Conservation (phyloP, 2,797 vertebrate species). For the Otolemur crassicaudatus region DNA sequence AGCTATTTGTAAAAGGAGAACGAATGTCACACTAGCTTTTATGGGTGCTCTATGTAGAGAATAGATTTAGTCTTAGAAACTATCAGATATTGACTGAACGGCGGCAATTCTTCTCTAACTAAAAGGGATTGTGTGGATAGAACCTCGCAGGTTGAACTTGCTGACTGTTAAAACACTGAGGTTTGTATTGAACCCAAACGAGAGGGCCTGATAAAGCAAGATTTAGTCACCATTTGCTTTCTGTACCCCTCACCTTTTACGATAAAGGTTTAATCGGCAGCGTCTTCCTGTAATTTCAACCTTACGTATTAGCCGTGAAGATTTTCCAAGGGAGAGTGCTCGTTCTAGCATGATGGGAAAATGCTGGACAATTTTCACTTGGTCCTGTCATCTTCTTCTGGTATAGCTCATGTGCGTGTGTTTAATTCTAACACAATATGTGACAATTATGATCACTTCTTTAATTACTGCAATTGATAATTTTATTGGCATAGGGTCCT, state of each 20-base stretch:
- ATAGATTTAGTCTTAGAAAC: slow-evolving; percentile 38
- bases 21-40: neutral
- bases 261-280: neutral
- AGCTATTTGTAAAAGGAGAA: slow-evolving; percentile 70
- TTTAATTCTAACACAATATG: neutral
- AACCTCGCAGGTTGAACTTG: neutral
- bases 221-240: neutral
- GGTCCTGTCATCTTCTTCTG: neutral
- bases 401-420: neutral
- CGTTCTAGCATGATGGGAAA: neutral
- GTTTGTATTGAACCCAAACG: neutral
- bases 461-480: neutral
- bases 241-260: neutral
- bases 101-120: neutral
- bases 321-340: neutral
- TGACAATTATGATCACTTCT: neutral
- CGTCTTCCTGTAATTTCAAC: neutral
- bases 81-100: neutral
- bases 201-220: slow-evolving; percentile 3
- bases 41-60: neutral
- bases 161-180: neutral
- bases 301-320: neutral
- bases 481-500: neutral
- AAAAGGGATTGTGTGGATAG: neutral
- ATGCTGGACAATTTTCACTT: neutral